Percentiles rank a stretch among this genome's conserved stretches.
Evolutionary conservation across 1,140 invertebrate genomes (phyloP).

Genomic region (Lepidostoma basale): DNA sequence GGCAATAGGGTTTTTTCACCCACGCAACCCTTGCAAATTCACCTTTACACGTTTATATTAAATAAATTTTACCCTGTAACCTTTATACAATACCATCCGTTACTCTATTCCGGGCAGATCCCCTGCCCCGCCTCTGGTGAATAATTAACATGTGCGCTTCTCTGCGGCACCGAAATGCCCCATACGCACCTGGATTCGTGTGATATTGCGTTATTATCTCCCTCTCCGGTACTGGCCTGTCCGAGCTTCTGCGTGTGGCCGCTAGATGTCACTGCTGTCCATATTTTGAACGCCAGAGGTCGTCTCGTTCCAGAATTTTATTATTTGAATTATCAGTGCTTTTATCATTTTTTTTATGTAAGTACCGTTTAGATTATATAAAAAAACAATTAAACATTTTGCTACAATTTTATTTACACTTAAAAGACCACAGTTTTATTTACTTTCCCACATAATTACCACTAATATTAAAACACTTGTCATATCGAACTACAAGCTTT

Average conservation of each 20-base stretch:
- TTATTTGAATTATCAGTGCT: too few species aligned
- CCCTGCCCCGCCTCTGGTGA: slow-evolving; percentile 1
- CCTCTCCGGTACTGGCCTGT: background rate
- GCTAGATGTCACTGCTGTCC: slow-evolving; percentile 6
- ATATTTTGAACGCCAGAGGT: background rate
- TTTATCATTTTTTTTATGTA: too few species aligned
- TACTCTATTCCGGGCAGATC: background rate
- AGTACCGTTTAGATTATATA: too few species aligned
- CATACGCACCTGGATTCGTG: slow-evolving; percentile 14
- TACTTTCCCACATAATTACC: too few species aligned
- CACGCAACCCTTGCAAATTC: too few species aligned
- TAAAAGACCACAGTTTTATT: too few species aligned
- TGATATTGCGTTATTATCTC: background rate
- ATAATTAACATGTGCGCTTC: slow-evolving; percentile 18
- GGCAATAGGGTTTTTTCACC: background rate
- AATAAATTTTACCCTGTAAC: background rate
- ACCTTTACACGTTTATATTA: too few species aligned
- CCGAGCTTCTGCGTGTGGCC: background rate
- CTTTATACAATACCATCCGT: slow-evolving; percentile 6
- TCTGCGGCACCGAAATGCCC: background rate
- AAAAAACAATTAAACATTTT: too few species aligned
- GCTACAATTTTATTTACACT: too few species aligned
- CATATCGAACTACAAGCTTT: too few species aligned
- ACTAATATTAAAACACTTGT: too few species aligned
- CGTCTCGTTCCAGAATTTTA: too few species aligned